Evolutionary conservation across 2,888 invertebrate species (phyloP), one percentile per base, ranked within the genome.

Genomic region (Pandemis heparana): DNA sequence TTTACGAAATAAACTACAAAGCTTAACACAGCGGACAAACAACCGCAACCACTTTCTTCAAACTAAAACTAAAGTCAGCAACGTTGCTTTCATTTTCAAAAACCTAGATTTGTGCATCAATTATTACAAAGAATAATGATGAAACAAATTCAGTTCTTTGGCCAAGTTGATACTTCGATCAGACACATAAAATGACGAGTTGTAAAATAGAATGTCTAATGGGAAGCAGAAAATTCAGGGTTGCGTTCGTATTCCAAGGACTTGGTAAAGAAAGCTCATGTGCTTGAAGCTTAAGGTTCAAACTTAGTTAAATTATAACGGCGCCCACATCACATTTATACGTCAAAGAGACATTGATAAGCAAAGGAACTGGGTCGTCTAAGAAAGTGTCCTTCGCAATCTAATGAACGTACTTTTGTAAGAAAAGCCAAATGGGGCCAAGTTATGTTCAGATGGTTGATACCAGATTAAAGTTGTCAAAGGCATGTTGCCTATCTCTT

Each of bases 341-440:
- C 60, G 39, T 65, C 65, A 71, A 71, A 66, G 60, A 16, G 10
- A 41, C 23, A 51, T 65, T 56, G 65, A 71, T 65, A 65, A 71
- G 61, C 39, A 69, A 48, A 62, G 62, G 60, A 60, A 48, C 65
- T 46, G 56, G 41, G 48, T 18, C 56, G 41, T 32, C 46, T 63
- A 38, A 46, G 56, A 48, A 56, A 46, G 38, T 53, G 59, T 56
- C 69, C 43, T 64, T 69, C 9, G 53, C 63, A 56, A 43, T n/a
- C n/a, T 70, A 70, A 70, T 62, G 48, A 70, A 70, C 32, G 62
- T 67, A 46, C 62, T 63, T 68, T 53, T 62, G 53, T 56, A 56
- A 56, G 53, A 16, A 18, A 56, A 66, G 43, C 39, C 16, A 63
- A 63, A 63, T 70, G 53, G 41, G 53, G 53, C n/a, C 63, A 62